Conservation (phyloP, 2,113 vertebrate genomes). For the Raphicerus campestris region DNA sequence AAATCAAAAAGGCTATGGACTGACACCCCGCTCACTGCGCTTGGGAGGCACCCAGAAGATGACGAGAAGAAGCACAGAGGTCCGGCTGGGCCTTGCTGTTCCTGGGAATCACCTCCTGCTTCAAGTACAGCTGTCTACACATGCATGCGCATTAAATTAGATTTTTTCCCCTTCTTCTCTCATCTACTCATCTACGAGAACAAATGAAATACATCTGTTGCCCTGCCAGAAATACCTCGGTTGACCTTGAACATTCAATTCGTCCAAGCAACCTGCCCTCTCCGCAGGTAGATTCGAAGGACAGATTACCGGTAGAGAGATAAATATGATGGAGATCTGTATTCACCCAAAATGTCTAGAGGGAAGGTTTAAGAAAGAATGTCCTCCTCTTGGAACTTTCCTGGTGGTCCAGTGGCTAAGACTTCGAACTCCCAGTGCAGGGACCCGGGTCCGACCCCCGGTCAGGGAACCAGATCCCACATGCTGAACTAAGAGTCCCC, state of each 20-base stretch:
- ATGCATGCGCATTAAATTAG: not conserved
- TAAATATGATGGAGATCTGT: not conserved
- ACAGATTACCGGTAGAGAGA: not conserved
- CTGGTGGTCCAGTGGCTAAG: accelerated
- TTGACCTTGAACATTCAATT: not conserved
- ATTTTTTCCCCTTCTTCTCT: not conserved
- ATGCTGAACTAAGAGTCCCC: not conserved
- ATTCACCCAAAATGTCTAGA: not conserved
- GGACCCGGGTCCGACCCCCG: accelerated
- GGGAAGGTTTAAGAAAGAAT: not conserved
- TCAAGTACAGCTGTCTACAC: not conserved
- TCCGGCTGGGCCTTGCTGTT: not conserved
- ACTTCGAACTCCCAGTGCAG: not conserved
- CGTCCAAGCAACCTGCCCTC: not conserved
- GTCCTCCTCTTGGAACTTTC: not conserved
- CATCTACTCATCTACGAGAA: not conserved
- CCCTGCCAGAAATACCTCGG: not conserved
- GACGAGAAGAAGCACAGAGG: not conserved
- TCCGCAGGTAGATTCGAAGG: not conserved
- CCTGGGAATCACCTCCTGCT: not conserved
- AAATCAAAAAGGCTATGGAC: not conserved
- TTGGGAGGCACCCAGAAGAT: not conserved
- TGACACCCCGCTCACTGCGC: not conserved
- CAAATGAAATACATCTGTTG: not conserved
- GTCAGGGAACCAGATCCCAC: not conserved